A percentile compares a stretch with the other conserved stretches of the same genome.
Conservation (phyloP, 2,888 invertebrate genomes). For the Cephus pulcher region DNA sequence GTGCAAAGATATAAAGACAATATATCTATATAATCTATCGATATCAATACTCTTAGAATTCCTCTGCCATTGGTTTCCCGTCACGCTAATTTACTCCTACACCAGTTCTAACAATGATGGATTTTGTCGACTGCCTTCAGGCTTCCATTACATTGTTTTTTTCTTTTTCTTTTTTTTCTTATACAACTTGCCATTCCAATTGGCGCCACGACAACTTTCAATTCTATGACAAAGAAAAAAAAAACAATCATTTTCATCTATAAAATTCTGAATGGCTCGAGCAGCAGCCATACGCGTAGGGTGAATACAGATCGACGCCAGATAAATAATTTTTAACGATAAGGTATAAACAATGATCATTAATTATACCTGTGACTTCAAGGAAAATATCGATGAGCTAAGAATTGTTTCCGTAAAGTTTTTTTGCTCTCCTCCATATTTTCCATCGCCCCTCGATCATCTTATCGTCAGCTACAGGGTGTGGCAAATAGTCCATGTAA, state of each 20-base stretch:
- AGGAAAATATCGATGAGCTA: conserved; percentile 12
- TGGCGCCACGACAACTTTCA: not conserved
- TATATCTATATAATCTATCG: not conserved
- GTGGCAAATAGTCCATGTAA: conserved; percentile 40
- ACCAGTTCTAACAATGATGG: not conserved
- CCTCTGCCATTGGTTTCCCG: not conserved
- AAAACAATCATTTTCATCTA: not conserved
- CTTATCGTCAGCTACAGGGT: conserved; percentile 41
- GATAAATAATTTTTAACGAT: no score
- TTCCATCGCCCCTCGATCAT: not conserved
- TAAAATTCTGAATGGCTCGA: not conserved
- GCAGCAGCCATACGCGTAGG: not conserved
- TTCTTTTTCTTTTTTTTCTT: no score
- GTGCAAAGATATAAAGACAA: no score
- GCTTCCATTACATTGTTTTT: no score
- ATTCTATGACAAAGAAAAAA: not conserved
- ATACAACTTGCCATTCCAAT: not conserved
- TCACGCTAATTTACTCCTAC: not conserved
- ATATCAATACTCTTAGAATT: not conserved
- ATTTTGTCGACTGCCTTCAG: not conserved
- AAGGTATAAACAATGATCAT: no score
- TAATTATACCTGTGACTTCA: not conserved
- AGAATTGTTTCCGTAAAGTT: conserved; percentile 23
- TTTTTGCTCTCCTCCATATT: not conserved
- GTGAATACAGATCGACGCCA: not conserved